Conservation (phyloP, 2,113 vertebrate species). For the Chaetorhynchus papuensis region DNA sequence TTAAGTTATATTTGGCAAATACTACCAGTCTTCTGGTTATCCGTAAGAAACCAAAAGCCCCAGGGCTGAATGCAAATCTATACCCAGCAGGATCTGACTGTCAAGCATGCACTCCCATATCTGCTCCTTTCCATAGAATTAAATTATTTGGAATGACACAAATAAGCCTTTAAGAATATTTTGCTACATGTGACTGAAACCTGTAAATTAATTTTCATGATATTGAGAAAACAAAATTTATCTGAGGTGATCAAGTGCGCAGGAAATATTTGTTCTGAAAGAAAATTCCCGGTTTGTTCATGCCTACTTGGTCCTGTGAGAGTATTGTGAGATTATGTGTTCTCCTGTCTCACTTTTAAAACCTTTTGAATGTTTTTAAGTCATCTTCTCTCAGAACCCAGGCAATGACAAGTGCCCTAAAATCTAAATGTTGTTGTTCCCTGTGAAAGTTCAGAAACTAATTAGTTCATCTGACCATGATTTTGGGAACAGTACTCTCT, state of each 20-base stretch:
- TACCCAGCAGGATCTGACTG: neutral
- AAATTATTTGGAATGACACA: neutral
- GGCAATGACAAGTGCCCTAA: neutral
- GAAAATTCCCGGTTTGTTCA: neutral
- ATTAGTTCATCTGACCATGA: neutral
- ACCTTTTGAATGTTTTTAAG: neutral
- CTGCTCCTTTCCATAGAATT: neutral
- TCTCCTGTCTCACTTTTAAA: neutral
- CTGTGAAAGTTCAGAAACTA: neutral
- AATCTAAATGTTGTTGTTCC: neutral
- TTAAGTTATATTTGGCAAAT: neutral
- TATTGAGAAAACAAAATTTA: neutral
- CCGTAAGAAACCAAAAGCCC: neutral
- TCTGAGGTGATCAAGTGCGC: neutral
- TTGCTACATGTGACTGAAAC: neutral
- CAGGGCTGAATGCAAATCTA: neutral
- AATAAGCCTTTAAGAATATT: neutral
- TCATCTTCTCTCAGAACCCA: neutral
- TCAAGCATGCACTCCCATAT: neutral
- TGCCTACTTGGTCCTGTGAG: neutral
- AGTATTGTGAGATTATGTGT: neutral
- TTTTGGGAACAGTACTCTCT: neutral
- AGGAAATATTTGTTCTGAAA: neutral
- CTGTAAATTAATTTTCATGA: neutral
- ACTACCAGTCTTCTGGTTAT: neutral